These are phyloP conservation scores for Pelobates fuscus DNA, from an alignment of 2,113 vertebrate species.

Conservation along the genomic window DNA sequence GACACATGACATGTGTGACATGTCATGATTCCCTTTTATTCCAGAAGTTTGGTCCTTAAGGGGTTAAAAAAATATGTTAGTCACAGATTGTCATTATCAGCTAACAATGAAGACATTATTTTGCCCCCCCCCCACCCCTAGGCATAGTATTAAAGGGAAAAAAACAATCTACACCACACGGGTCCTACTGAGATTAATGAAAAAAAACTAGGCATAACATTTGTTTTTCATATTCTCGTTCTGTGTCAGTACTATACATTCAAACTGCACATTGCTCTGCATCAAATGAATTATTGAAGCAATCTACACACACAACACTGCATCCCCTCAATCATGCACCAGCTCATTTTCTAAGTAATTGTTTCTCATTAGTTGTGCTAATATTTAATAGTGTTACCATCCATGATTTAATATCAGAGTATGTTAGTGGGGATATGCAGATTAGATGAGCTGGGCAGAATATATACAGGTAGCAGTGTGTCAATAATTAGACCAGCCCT, in stretches of 20 bases:
- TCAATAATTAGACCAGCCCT: too few relatives aligned
- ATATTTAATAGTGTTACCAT: constrained; percentile 89
- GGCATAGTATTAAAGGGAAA: constrained; percentile 81
- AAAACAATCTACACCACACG: constrained; percentile 82
- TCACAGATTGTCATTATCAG: constrained; percentile 80
- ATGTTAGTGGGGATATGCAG: background rate
- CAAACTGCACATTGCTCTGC: constrained; percentile 67
- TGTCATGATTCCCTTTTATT: too few relatives aligned
- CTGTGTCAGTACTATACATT: constrained; percentile 77
- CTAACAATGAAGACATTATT: constrained; percentile 90
- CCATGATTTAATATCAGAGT: constrained; percentile 72
- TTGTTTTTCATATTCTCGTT: constrained; percentile 78
- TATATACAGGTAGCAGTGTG: too few relatives aligned
- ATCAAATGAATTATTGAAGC: constrained; percentile 87
- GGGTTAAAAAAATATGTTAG: constrained; percentile 77
- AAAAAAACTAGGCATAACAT: constrained; percentile 64
- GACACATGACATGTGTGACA: too few relatives aligned
- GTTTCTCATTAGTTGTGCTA: constrained; percentile 88
- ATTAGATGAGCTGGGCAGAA: too few relatives aligned
- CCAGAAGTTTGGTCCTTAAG: too few relatives aligned
- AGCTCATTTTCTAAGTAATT: constrained; percentile 84
- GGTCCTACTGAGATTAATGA: constrained; percentile 91
- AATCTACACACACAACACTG: constrained; percentile 73
- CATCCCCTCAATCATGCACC: constrained; percentile 71
- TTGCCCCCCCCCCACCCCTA: constrained; percentile 69